Base-by-base conservation (phyloP, 1,140 invertebrate genomes). In the Galendromus occidentalis region DNA sequence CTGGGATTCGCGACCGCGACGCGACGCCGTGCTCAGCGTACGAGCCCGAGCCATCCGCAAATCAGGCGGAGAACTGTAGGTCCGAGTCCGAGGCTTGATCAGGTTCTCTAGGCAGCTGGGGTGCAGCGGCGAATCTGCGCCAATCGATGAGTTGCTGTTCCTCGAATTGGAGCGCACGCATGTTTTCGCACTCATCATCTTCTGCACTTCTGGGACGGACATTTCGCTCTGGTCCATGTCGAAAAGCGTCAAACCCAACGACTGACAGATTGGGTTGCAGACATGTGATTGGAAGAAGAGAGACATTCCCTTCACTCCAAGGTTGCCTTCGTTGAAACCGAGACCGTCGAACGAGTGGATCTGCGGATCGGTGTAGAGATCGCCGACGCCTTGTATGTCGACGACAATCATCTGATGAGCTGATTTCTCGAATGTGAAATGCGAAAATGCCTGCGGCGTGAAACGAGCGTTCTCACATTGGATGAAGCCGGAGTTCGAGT, bases 311-410 rank as follows among this genome's bases (percentile, higher is more conserved):
- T 78, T 76, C 1, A 77, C 76, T 17, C 81, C 81, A 29, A 82
- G 74, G 69, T 82, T 82, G 9, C 81, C 81, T 69, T 82, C 80
- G 2, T 79, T 78, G 71, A 81, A 82, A 9, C 78, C 78, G 7
- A 71, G 76, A 7, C 76, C 80, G 42, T 74, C 73, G 7, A 73
- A 70, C 1, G 80, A 82, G 71, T 82, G 81, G 65, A 82, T 81
- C 70, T 82, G 81, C 17, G 81, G 81, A 69, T 82, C 81, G 17
- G 81, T 82, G 71, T 82, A 82, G 14, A 82, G 72, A 73, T 82
- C 81, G 12, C 80, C 81, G 25, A 82, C 81, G n/a, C 81, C 81
- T 73, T 82, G 81, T 65, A 82, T 78, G 69, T 82, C 81, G n/a
- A 82, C 81, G 6, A 82, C 79, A 66, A 82, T 81, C 69, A 82